phyloP scores from a whole-genome alignment of 2,888 invertebrate species.

The Brachyptera risi region DNA sequence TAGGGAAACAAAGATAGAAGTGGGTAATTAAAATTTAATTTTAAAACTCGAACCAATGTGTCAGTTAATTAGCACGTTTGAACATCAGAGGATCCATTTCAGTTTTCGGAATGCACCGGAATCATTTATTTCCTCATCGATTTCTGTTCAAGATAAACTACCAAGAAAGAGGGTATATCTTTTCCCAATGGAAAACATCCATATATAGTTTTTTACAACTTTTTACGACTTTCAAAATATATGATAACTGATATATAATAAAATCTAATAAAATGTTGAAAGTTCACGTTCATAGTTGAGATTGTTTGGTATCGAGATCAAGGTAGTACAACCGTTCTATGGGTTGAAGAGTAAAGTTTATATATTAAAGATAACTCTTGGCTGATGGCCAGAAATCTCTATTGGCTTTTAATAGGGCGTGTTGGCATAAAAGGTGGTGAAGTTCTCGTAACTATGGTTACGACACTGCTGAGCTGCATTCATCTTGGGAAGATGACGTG shows the following conservation, averaged over 20 bases:
- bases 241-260: constrained; percentile 11
- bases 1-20: not conserved
- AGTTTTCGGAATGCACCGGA: no score
- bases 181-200: not conserved
- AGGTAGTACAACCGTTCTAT: not conserved
- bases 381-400: constrained; percentile 7
- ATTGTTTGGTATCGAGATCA: constrained; percentile 6
- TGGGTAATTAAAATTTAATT: no score
- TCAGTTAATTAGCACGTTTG: no score
- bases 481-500: not conserved
- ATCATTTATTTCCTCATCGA: not conserved
- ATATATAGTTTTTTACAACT: not conserved
- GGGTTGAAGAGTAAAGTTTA: not conserved
- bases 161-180: not conserved
- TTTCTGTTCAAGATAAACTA: not conserved
- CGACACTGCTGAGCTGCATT: not conserved
- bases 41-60: no score
- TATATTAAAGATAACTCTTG: constrained; percentile 2
- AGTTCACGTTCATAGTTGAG: not conserved
- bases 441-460: not conserved
- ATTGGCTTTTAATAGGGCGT: constrained; percentile 3
- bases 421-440: not conserved
- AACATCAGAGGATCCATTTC: no score
- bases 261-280: not conserved
- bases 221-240: constrained; percentile 8